Percentiles rank a stretch among this genome's conserved stretches.
These are phyloP conservation scores for Standfussiana lucernea DNA, from an alignment of 2,888 invertebrate genomes.

Conservation along the genomic window DNA sequence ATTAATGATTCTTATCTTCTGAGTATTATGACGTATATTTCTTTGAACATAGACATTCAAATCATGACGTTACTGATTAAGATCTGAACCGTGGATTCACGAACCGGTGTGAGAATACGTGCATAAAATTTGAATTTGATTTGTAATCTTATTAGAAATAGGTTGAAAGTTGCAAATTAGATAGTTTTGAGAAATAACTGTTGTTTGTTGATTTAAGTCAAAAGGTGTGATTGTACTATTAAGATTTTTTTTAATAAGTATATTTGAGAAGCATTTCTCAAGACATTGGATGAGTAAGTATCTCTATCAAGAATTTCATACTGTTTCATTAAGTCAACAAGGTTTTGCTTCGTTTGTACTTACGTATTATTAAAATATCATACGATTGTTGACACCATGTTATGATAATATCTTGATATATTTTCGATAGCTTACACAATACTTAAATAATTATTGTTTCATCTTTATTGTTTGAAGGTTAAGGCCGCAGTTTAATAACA, in stretches of 20 bases:
- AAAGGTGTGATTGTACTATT: constrained; percentile 31
- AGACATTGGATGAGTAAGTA: constrained; percentile 14
- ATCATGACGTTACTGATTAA: constrained; percentile 27
- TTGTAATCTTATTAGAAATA: constrained; percentile 15
- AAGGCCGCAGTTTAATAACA: constrained; percentile 5
- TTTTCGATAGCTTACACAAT: neutral
- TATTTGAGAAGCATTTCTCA: constrained; percentile 5
- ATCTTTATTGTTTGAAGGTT: constrained; percentile 1
- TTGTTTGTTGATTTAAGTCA: neutral
- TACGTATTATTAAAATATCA: neutral
- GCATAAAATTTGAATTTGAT: neutral
- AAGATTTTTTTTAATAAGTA: neutral
- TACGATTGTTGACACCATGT: neutral
- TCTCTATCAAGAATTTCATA: constrained; percentile 18
- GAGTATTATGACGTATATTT: constrained; percentile 49
- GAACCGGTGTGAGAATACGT: constrained; percentile 2
- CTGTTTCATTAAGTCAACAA: constrained; percentile 16
- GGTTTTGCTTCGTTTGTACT: neutral
- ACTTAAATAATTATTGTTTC: neutral
- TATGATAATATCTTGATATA: constrained; percentile 1
- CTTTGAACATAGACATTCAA: constrained; percentile 16
- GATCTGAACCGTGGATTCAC: constrained; percentile 45
- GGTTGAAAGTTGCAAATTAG: constrained; percentile 5
- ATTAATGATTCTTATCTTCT: constrained; percentile 24
- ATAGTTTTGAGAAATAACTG: constrained; percentile 2